Percentiles rank a stretch among this genome's conserved stretches.
Evolutionary conservation across 35 echinoderm and acorn worm genomes (phyloP).

Genomic region (Eucidaris tribuloides): DNA sequence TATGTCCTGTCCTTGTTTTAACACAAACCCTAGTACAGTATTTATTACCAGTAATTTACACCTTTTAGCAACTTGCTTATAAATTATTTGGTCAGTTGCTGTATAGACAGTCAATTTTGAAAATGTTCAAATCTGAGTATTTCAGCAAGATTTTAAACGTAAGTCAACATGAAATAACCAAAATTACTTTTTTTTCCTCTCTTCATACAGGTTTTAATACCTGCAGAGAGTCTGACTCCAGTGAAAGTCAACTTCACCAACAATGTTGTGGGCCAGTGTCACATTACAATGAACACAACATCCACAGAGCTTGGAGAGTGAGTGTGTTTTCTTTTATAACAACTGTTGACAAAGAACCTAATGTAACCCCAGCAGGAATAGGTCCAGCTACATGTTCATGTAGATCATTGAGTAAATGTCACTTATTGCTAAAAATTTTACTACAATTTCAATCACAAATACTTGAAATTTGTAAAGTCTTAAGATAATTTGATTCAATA

Average conservation of each 20-base stretch:
- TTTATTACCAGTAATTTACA: too few species aligned
- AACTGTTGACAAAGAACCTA: too few species aligned
- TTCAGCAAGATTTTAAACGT: not conserved
- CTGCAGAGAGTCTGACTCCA: not conserved
- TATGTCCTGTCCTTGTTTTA: too few species aligned
- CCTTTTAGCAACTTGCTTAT: not conserved
- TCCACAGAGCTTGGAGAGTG: constrained; percentile 43
- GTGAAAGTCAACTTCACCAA: not conserved
- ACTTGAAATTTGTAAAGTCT: not conserved
- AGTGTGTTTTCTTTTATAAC: not conserved
- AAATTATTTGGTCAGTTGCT: not conserved
- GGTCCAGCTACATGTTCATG: not conserved
- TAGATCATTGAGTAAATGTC: not conserved
- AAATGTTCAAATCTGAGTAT: not conserved
- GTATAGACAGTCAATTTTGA: not conserved
- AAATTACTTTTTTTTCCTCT: not conserved
- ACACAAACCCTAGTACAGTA: too few species aligned
- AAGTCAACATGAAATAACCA: too few species aligned
- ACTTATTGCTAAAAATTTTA: not conserved
- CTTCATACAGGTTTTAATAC: constrained; percentile 7
- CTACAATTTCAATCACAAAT: not conserved
- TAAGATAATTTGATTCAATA: too few species aligned
- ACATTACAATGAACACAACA: constrained; percentile 44
- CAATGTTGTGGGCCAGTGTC: not conserved
- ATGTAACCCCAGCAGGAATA: not conserved